Conservation (phyloP, 2,888 invertebrate species). For the Ypsolopha scabrella region DNA sequence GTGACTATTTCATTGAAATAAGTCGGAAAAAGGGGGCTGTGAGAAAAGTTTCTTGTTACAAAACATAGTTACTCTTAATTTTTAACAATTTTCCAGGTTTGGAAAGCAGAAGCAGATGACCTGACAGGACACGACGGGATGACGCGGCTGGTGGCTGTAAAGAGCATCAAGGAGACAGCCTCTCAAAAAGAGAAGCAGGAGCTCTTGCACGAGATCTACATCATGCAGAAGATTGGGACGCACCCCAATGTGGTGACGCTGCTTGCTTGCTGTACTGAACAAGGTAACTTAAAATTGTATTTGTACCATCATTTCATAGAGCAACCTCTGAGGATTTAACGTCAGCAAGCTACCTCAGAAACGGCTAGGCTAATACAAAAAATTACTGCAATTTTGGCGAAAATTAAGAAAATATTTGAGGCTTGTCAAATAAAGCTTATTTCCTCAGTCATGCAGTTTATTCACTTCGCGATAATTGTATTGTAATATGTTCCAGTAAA, state of each 20-base stretch:
- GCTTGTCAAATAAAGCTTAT: too few relatives aligned
- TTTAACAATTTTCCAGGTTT: slow-evolving; percentile 64
- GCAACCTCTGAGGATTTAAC: too few relatives aligned
- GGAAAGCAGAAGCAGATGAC: slow-evolving; percentile 89
- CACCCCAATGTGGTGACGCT: slow-evolving; percentile 87
- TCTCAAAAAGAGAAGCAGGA: slow-evolving; percentile 84
- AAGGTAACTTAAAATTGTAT: slow-evolving; percentile 76
- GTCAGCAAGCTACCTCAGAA: too few relatives aligned
- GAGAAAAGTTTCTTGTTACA: too few relatives aligned
- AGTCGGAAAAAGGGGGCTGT: too few relatives aligned
- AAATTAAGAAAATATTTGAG: not conserved
- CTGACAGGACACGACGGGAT: slow-evolving; percentile 81
- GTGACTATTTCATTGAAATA: too few relatives aligned
- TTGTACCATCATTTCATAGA: too few relatives aligned
- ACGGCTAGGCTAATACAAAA: too few relatives aligned
- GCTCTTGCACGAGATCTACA: slow-evolving; percentile 77
- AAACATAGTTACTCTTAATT: slow-evolving; percentile 2
- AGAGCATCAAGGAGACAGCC: slow-evolving; percentile 84
- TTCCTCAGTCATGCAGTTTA: too few relatives aligned
- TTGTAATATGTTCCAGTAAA: not conserved
- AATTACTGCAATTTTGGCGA: too few relatives aligned
- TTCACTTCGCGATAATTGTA: too few relatives aligned
- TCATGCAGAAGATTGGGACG: slow-evolving; percentile 86
- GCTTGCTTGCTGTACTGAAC: slow-evolving; percentile 85
- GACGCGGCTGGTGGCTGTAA: slow-evolving; percentile 86